Percentiles rank a stretch among this genome's conserved stretches.
Conservation (phyloP, 2,113 vertebrate species). For the Isurus oxyrinchus region DNA sequence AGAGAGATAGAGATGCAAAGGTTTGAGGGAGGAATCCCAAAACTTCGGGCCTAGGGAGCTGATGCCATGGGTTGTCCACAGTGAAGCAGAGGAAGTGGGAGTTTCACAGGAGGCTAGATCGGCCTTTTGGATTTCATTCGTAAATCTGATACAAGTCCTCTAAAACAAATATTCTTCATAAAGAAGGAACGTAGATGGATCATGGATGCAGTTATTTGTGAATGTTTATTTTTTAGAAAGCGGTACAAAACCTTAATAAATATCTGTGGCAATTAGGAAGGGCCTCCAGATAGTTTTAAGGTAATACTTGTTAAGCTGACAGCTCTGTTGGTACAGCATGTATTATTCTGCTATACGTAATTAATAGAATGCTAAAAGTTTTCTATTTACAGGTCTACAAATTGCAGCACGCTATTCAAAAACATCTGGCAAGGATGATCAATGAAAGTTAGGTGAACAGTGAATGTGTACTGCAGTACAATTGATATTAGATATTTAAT, state of each 20-base stretch:
- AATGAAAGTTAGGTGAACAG: background rate
- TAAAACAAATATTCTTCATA: background rate
- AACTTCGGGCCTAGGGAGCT: background rate
- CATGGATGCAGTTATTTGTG: background rate
- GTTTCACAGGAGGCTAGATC: background rate
- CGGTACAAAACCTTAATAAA: background rate
- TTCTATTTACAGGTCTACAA: background rate
- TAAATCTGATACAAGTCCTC: background rate
- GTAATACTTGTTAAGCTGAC: background rate
- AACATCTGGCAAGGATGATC: background rate
- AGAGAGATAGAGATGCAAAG: background rate
- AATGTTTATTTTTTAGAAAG: background rate
- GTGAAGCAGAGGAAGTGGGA: background rate
- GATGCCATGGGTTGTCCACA: background rate
- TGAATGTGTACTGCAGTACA: background rate
- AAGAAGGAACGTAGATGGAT: background rate
- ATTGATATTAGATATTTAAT: background rate
- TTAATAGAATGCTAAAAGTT: background rate
- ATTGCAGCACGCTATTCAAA: background rate
- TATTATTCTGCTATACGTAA: background rate
- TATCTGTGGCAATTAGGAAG: slow-evolving; percentile 17
- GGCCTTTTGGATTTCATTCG: background rate
- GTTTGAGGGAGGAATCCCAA: background rate
- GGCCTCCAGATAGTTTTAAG: background rate
- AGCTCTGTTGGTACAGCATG: background rate